Percentiles rank a stretch among this genome's conserved stretches.
Conservation (phyloP, 2,888 invertebrate genomes). For the Oligia strigilis region DNA sequence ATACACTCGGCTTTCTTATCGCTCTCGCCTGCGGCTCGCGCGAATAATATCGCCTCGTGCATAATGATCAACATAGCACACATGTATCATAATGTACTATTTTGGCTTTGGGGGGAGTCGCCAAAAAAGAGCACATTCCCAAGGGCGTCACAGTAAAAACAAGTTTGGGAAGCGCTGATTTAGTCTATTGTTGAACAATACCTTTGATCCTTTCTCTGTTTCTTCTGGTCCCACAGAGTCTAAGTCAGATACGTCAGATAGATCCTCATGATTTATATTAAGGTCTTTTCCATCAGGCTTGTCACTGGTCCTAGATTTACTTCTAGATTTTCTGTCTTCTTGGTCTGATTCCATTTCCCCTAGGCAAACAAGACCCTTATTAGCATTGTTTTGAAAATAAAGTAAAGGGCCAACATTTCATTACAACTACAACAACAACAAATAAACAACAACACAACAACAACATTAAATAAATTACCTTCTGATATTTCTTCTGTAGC, state of each 20-base stretch:
- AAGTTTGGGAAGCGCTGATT: background rate
- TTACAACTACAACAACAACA: background rate
- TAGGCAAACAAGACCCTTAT: conserved; percentile 64
- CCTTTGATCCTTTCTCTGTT: conserved; percentile 79
- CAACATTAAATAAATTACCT: conserved; percentile 80
- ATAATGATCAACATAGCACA: no score
- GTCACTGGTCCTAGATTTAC: conserved; percentile 78
- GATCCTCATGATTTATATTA: conserved; percentile 94
- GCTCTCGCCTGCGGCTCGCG: no score
- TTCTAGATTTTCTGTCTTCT: conserved; percentile 83
- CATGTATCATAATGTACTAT: no score
- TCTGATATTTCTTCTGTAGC: conserved; percentile 92
- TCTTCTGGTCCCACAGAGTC: conserved; percentile 93
- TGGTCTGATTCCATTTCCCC: conserved; percentile 92
- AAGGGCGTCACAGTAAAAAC: no score
- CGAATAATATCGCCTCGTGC: no score
- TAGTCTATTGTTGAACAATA: conserved; percentile 43
- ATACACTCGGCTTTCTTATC: no score
- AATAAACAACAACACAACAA: no score
- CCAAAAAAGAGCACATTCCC: no score
- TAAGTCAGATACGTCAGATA: conserved; percentile 96
- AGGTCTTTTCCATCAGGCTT: conserved; percentile 84
- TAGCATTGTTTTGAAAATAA: background rate
- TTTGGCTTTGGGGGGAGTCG: no score
- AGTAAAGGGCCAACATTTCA: background rate